phyloP scores from a whole-genome alignment of 1,140 invertebrate genomes.

The Trigoniulus corallinus region DNA sequence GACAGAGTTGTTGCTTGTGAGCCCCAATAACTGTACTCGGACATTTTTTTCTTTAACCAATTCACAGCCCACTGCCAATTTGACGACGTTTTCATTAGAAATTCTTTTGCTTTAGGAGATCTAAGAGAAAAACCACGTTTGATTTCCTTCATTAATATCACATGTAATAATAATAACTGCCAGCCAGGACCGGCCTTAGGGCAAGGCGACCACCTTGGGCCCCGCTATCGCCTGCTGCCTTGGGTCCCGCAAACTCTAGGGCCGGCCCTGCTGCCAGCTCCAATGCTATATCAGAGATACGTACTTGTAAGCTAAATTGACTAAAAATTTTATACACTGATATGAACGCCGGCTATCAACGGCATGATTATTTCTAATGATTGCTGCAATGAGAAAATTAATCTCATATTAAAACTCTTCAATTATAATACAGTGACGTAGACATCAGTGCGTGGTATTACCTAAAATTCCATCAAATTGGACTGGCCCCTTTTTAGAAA shows the following conservation, averaged over 20 bases:
- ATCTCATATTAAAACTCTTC: slow-evolving; percentile 2
- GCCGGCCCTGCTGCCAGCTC: not conserved
- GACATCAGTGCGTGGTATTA: slow-evolving; percentile 14
- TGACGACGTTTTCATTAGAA: slow-evolving; percentile 25
- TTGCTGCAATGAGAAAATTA: slow-evolving; percentile 18
- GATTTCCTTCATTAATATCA: too few relatives aligned
- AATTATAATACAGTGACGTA: not conserved
- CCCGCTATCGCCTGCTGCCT: too few relatives aligned
- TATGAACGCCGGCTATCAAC: slow-evolving; percentile 30
- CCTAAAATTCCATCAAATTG: slow-evolving; percentile 27
- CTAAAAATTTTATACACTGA: slow-evolving; percentile 32
- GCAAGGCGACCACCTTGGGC: too few relatives aligned
- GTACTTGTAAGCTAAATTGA: slow-evolving; percentile 26
- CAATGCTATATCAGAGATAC: slow-evolving; percentile 4
- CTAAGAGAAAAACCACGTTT: slow-evolving; percentile 9
- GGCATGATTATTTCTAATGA: slow-evolving; percentile 24
- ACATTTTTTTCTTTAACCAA: slow-evolving; percentile 33
- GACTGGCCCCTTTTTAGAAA: slow-evolving; percentile 20
- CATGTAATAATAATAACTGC: not conserved
- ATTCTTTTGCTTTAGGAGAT: slow-evolving; percentile 22
- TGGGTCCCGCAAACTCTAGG: too few relatives aligned
- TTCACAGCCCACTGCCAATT: slow-evolving; percentile 34
- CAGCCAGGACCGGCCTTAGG: too few relatives aligned
- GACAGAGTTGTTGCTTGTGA: slow-evolving; percentile 20
- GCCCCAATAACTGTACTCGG: slow-evolving; percentile 24